Base-by-base conservation (phyloP, 2,888 invertebrate genomes). In the Acheta domesticus region DNA sequence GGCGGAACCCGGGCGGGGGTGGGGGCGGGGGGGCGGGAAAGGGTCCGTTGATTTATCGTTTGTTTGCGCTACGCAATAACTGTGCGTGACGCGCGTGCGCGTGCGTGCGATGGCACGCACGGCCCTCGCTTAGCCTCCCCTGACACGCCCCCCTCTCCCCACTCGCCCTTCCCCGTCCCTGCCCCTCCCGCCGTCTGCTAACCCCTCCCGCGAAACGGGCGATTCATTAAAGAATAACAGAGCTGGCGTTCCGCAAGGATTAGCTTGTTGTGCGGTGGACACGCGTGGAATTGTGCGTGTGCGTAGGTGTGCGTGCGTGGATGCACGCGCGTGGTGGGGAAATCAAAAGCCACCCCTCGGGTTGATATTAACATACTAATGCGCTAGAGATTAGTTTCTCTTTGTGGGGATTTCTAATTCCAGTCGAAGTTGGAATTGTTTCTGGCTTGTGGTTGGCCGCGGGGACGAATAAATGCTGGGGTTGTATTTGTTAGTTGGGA, bases 161-260 rank as follows among this genome's bases (percentile, higher is more conserved):
- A 5, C 36, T 36, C 36, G 36, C 36, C 36, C 36, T 8, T 62
- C n/a, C n/a, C n/a, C n/a, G n/a, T 62, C 62, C 62, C 16, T 16
- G 0, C n/a, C n/a, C 62, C n/a, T 62, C 62, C 14, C 62, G 2
- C 62, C n/a, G 62, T 62, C 16, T n/a, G 62, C 62, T 0, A n/a
- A 11, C 36, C 36, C 36, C 36, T 62, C 16, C 14, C 16, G 5
- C n/a, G 62, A 16, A n/a, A n/a, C 62, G n/a, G n/a, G n/a, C 62
- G 62, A 62, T 62, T 62, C 62, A 62, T 62, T 62, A 62, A 62
- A 62, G 62, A 62, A 62, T 62, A 62, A 62, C n/a, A n/a, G 62
- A 14, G 62, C 14, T 5, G 62, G 14, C 62, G 62, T n/a, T 62
- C 62, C n/a, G 62, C 62, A 8, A 19, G 62, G 62, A 62, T 62